A percentile compares a stretch with the other conserved stretches of the same genome.
phyloP scores from a whole-genome alignment of 1,140 invertebrate species.

The Pogonus chalceus region DNA sequence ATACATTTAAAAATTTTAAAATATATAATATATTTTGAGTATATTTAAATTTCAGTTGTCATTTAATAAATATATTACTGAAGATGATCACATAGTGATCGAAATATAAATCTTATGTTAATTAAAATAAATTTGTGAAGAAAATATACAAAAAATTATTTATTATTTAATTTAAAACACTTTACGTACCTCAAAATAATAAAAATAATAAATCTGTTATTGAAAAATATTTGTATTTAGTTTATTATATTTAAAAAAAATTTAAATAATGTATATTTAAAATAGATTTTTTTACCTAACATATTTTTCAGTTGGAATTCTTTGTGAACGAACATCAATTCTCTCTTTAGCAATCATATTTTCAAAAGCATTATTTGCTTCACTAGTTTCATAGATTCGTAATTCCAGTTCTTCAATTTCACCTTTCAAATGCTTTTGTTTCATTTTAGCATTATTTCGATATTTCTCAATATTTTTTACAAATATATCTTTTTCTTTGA shows the following conservation, averaged over 20 bases:
- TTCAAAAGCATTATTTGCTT: slow-evolving; percentile 31
- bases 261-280: neutral
- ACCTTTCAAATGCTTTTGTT: slow-evolving; percentile 26
- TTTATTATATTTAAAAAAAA: slow-evolving; percentile 4
- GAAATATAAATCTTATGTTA: no score
- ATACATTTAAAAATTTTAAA: no score
- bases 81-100: no score
- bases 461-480: slow-evolving; percentile 13
- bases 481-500: slow-evolving; percentile 24
- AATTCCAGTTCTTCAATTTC: slow-evolving; percentile 31
- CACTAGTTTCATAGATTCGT: slow-evolving; percentile 22
- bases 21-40: no score
- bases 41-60: no score
- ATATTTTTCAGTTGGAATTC: slow-evolving; percentile 37
- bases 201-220: neutral
- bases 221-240: neutral
- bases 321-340: slow-evolving; percentile 31
- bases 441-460: slow-evolving; percentile 3
- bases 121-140: no score
- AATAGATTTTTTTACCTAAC: slow-evolving; percentile 24
- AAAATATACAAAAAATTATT: no score
- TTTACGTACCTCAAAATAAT: neutral
- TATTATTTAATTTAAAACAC: slow-evolving; percentile 5
- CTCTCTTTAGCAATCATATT: slow-evolving; percentile 28
- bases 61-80: no score